Evolutionary conservation across 2,888 invertebrate species (phyloP), one percentile per base, ranked within the genome.

Genomic region (Ophraella communa): DNA sequence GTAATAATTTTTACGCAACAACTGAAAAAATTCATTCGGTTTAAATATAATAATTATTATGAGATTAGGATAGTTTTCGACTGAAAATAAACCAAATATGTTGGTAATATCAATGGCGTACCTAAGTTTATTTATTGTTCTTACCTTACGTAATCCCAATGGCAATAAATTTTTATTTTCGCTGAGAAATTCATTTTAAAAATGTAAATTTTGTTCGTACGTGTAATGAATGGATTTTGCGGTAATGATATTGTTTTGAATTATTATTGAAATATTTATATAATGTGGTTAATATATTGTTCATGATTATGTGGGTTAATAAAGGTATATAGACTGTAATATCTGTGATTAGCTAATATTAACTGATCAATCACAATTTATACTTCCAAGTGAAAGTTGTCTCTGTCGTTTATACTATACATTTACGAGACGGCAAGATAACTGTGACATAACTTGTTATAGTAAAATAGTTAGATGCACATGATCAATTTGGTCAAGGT

Each of bases 311-410:
- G 21, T 30, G 10, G 23, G 17, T 24, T 23, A 47, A 5, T 20
- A 8, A 3, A 33, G 47, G 45, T 47, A 33, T 20, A 24, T 17
- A 8, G 44, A 54, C n/a, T 27, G 30, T 30, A 30, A 47, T 18
- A 30, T 54, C 53, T 53, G 45, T 30, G 53, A 45, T 61, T 61
- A 45, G 53, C 44, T 42, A 61, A 61, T 61, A 53, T 11, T 11
- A 14, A 7, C 24, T 8, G 14, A 49, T 49, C n/a, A 49, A 49
- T 24, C 24, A 23, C 24, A 14, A n/a, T 23, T 23, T 14, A 4
- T 3, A 49, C 8, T 49, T 35, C 10, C 11, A 23, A 58, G 58
- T 58, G 58, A 58, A 58, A 58, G 58, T 58, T 58, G 35, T 18
- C 20, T 21, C 23, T 45, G 18, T 45, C 17, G 45, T 20, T 23